These are phyloP conservation scores for Hermodice carunculata DNA, from an alignment of 2,888 invertebrate species.

Conservation along the genomic window DNA sequence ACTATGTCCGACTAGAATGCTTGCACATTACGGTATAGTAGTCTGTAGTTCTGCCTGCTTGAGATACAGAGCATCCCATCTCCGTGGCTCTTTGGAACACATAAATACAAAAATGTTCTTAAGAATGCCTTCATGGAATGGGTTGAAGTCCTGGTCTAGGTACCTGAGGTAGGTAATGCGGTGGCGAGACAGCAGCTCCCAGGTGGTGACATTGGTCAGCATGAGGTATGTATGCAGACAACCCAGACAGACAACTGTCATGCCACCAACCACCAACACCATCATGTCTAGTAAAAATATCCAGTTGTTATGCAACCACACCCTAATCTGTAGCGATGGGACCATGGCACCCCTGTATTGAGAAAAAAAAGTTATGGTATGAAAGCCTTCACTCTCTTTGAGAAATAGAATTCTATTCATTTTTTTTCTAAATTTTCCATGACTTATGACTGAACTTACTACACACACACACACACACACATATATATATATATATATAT, in stretches of 20 bases:
- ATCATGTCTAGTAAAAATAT: conserved; percentile 56
- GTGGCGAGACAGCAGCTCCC: conserved; percentile 66
- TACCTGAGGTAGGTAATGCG: conserved; percentile 68
- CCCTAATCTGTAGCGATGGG: conserved; percentile 3
- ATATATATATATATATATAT: too few relatives aligned
- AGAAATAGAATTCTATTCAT: background rate
- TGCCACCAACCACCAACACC: conserved; percentile 56
- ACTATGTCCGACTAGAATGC: too few relatives aligned
- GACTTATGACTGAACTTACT: too few relatives aligned
- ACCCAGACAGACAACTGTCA: conserved; percentile 57
- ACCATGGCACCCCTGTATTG: background rate
- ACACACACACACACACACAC: too few relatives aligned
- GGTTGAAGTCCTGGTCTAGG: conserved; percentile 63
- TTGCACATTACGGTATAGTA: too few relatives aligned
- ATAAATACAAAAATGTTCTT: conserved; percentile 52
- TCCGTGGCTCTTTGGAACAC: conserved; percentile 2
- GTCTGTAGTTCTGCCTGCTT: too few relatives aligned
- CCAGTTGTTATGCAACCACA: conserved; percentile 59
- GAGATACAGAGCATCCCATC: conserved; percentile 14
- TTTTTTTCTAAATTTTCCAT: too few relatives aligned
- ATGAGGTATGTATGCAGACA: conserved; percentile 67
- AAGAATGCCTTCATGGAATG: conserved; percentile 66
- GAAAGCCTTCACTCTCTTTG: background rate
- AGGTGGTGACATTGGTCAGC: conserved; percentile 65
- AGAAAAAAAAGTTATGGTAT: background rate